Evolutionary conservation across 2,888 invertebrate species (phyloP).

Genomic region (Neoascia interrupta): DNA sequence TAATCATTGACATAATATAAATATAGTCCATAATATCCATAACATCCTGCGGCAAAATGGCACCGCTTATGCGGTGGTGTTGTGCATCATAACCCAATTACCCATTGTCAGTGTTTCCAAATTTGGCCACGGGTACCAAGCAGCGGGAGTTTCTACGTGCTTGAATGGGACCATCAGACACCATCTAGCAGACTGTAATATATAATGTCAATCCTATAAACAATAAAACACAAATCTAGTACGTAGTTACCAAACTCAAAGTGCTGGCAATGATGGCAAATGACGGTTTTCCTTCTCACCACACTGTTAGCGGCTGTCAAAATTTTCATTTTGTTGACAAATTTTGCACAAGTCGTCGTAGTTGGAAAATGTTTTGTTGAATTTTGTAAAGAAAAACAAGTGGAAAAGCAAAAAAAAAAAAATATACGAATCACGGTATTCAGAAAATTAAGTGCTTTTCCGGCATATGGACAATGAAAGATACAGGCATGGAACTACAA

Average conservation of each 20-base stretch:
- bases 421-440: background rate
- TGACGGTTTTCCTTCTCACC: slow-evolving; percentile 13
- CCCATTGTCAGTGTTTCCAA: too few relatives aligned
- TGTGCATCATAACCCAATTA: too few relatives aligned
- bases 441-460: background rate
- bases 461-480: slow-evolving; percentile 74
- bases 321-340: slow-evolving; percentile 21
- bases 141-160: too few relatives aligned
- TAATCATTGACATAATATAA: too few relatives aligned
- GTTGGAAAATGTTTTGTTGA: too few relatives aligned
- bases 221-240: background rate
- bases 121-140: too few relatives aligned
- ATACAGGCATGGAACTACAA: slow-evolving; percentile 84
- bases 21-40: too few relatives aligned
- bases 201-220: too few relatives aligned
- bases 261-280: slow-evolving; percentile 1
- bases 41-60: too few relatives aligned
- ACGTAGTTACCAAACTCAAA: background rate
- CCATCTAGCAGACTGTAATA: background rate
- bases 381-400: background rate
- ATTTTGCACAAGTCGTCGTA: background rate
- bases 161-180: too few relatives aligned
- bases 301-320: slow-evolving; percentile 5
- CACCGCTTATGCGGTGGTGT: too few relatives aligned
- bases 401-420: background rate